These are phyloP conservation scores for Noctua pronuba DNA, from an alignment of 2,888 invertebrate species.

Conservation along the genomic window DNA sequence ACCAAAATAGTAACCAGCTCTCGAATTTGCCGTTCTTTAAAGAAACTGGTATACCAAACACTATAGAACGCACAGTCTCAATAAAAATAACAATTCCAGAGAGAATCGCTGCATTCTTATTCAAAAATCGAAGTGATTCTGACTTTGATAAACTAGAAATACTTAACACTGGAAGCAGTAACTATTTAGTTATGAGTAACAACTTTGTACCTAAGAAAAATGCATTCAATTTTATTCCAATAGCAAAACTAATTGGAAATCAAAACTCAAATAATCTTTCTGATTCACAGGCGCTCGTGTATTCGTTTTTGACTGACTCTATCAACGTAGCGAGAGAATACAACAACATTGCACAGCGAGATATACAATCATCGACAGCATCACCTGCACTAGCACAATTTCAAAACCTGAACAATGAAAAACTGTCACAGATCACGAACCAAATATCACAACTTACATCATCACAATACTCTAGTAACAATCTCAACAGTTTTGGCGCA, in stretches of 20 bases:
- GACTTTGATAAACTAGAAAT: slow-evolving; percentile 84
- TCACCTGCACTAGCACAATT: slow-evolving; percentile 73
- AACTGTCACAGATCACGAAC: slow-evolving; percentile 79
- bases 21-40: slow-evolving; percentile 82
- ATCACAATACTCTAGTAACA: slow-evolving; percentile 78
- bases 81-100: slow-evolving; percentile 87
- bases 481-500: slow-evolving; percentile 61
- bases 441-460: slow-evolving; percentile 84
- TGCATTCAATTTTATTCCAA: slow-evolving; percentile 77
- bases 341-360: slow-evolving; percentile 81
- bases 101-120: slow-evolving; percentile 83
- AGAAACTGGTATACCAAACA: slow-evolving; percentile 80
- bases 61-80: slow-evolving; percentile 87
- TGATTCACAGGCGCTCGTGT: slow-evolving; percentile 88
- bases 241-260: slow-evolving; percentile 82
- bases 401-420: slow-evolving; percentile 79
- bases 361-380: slow-evolving; percentile 69
- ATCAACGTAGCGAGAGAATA: slow-evolving; percentile 86
- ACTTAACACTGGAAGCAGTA: slow-evolving; percentile 86
- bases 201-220: slow-evolving; percentile 71
- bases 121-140: slow-evolving; percentile 78
- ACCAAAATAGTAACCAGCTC: slow-evolving; percentile 76
- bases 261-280: slow-evolving; percentile 82
- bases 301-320: slow-evolving; percentile 86
- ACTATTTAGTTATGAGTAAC: slow-evolving; percentile 85